Percentiles rank a stretch among this genome's conserved stretches.
Evolutionary conservation across 2,113 vertebrate genomes (phyloP).

Genomic region (Centrocercus urophasianus): DNA sequence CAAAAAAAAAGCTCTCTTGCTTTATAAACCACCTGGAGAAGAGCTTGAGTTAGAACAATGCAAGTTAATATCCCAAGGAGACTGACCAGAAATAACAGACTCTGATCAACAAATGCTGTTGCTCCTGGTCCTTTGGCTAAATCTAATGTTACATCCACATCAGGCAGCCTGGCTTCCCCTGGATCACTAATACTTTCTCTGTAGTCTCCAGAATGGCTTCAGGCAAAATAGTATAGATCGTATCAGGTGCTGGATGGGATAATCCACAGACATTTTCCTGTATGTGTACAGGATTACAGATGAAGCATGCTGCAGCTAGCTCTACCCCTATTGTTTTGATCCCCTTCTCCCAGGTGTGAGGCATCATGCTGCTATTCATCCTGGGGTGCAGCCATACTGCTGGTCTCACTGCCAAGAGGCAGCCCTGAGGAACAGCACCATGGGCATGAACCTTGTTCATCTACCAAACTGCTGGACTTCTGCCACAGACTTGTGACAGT

Average conservation of each 20-base stretch:
- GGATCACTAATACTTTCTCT: neutral
- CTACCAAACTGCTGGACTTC: neutral
- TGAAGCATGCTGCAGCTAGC: neutral
- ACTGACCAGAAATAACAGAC: constrained; percentile 11
- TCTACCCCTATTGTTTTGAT: neutral
- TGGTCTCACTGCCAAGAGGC: rapidly evolving
- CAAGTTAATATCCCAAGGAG: constrained; percentile 2
- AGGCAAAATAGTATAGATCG: neutral
- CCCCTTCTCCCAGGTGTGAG: neutral
- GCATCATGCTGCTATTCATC: neutral
- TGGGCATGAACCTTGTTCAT: neutral
- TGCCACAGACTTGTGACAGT: neutral
- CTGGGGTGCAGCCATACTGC: neutral
- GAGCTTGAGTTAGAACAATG: constrained; percentile 12
- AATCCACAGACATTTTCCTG: neutral
- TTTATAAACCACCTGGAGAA: constrained; percentile 22
- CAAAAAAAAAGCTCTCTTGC: neutral
- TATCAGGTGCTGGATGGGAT: neutral
- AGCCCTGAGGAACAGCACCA: neutral
- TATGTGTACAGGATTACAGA: neutral
- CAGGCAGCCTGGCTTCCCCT: neutral
- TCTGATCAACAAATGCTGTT: neutral
- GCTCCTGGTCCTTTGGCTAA: neutral
- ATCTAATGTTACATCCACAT: neutral
- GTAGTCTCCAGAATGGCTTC: neutral